These are phyloP conservation scores for Lepidocolaptes lacrymiger DNA, from an alignment of 2,797 vertebrate species.

Conservation along the genomic window DNA sequence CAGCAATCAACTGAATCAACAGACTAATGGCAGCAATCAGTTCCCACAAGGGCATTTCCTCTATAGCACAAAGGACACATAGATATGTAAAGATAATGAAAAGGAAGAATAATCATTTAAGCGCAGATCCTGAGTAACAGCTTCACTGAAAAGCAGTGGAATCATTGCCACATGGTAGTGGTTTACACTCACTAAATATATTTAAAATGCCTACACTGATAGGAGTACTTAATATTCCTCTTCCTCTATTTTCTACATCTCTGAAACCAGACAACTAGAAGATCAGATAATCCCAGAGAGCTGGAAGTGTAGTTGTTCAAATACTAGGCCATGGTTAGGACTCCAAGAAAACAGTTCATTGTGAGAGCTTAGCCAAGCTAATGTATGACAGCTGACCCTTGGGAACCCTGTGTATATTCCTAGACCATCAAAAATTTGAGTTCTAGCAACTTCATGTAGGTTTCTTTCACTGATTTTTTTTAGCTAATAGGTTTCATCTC, in stretches of 20 bases:
- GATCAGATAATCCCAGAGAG: background rate
- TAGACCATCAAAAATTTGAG: background rate
- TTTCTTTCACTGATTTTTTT: background rate
- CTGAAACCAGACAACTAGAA: background rate
- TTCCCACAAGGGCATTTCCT: background rate
- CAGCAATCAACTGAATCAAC: slow-evolving; percentile 38
- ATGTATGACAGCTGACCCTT: background rate
- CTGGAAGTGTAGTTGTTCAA: background rate
- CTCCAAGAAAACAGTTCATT: background rate
- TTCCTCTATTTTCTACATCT: background rate
- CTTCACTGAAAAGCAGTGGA: background rate
- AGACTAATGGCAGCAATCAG: background rate
- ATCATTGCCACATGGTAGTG: background rate
- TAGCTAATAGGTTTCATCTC: background rate
- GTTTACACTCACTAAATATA: background rate
- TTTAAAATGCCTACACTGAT: background rate
- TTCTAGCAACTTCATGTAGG: background rate
- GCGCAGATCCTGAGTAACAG: background rate
- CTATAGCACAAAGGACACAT: background rate
- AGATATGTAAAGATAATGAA: slow-evolving; percentile 1
- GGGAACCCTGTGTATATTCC: background rate
- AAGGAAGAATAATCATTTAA: background rate
- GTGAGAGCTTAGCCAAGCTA: background rate
- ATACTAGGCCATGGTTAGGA: background rate
- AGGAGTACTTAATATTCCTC: background rate